Evolutionary conservation across 2,888 invertebrate species (phyloP), one percentile per base, ranked within the genome.

Genomic region (Physocephala rufipes): DNA sequence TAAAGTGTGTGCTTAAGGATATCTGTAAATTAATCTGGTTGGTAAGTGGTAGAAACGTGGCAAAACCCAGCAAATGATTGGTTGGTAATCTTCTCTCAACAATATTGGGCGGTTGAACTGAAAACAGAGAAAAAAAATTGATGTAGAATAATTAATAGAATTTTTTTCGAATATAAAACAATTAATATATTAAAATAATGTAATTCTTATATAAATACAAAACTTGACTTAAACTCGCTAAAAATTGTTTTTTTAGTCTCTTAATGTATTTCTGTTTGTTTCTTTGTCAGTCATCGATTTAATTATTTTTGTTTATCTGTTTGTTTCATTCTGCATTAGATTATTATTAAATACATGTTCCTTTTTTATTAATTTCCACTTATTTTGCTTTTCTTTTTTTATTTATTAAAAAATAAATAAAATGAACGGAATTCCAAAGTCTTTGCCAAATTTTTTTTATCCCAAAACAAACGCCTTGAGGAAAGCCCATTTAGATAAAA

Each of bases 381-480:
- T 36, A 36, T 36, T 36, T 36, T 36, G 36, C 36, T 7, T n/a
- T n/a, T n/a, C n/a, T n/a, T 13, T 55, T 30, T 15, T 53, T 55
- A 30, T 53, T 12, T 63, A 24, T 19, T 36, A 7, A n/a, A 43
- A 24, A 63, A 43, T 26, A 1, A 15, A 65, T 43, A 24, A 53
- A 66, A 21, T 66, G 45, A 67, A 59, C 19, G 19, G 36, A 58
- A 67, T 67, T 67, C 67, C 67, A 53, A 43, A 49, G 47, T 5
- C 68, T 53, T 36, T 72, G 72, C 72, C 72, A 72, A 72, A 65
- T 49, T 45, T 67, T 64, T 63, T 45, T 43, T 36, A 21, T 30
- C 55, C n/a, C 55, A 68, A 24, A 51, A 43, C 43, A 61, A 53
- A 51, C 62, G 30, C 13, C 26, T 59, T 24, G 63, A 64, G 64